Evolutionary conservation across 1,140 invertebrate genomes (phyloP), one percentile per base, ranked within the genome.

Genomic region (Ostrea denselamellosa): DNA sequence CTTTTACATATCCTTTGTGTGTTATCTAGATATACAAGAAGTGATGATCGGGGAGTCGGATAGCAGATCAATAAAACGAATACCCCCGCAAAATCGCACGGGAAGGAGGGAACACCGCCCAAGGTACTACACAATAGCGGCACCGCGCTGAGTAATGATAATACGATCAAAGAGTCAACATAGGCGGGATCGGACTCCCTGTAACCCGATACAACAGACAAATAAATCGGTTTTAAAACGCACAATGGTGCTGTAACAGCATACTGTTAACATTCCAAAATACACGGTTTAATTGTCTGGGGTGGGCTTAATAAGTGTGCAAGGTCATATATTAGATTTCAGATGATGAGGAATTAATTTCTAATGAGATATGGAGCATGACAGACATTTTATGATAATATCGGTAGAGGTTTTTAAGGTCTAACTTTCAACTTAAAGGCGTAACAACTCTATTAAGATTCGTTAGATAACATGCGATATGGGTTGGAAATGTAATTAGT

Each of bases 31-130:
- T 54, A 25, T 83, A 53, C 82, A 83, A 22, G 82, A 83, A 22
- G 82, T 83, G 44, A 53, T 52, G 7, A 25, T 83, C 10, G 82
- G 82, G 82, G 82, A 83, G 44, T 53, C 44, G 44, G 82, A 83
- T 7, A 83, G 19, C 9, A n/a, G 17, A 17, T 83, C 82, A 10
- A 83, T 83, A 22, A 53, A 53, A 83, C 52, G 52, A n/a, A 22
- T 53, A 17, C 44, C 44, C 12, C 82, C 44, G 34, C 82, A 12
- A 14, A 54, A 83, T 14, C 51, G n/a, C n/a, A 54, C 44, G 25
- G 44, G 53, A 12, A 81, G 0, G 14, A 83, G 8, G n/a, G 82
- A 52, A 10, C 82, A 22, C 22, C 68, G 68, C 68, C 68, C 82
- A 54, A 83, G 82, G 82, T 83, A 51, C 8, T n/a, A 28, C 9